Conservation (phyloP, 2,888 invertebrate species). For the Aricia artaxerxes region DNA sequence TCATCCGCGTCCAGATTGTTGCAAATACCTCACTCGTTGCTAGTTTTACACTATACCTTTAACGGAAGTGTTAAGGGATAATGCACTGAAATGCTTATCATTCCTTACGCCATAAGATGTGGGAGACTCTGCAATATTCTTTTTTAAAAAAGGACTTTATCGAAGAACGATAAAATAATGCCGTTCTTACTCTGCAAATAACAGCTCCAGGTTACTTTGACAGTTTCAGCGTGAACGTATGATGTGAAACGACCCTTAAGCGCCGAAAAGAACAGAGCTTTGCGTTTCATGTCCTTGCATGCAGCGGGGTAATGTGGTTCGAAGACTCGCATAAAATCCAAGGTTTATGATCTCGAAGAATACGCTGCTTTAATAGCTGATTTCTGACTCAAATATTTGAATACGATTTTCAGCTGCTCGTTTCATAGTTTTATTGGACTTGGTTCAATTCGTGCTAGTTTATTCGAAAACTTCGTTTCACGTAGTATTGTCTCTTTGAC, state of each 20-base stretch:
- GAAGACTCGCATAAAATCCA: slow-evolving; percentile 25
- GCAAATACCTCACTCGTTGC: too few relatives aligned
- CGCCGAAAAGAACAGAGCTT: slow-evolving; percentile 20
- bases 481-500: neutral
- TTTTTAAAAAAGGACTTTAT: too few relatives aligned
- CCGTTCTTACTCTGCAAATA: too few relatives aligned
- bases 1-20: too few relatives aligned
- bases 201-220: too few relatives aligned
- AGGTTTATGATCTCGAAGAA: slow-evolving; percentile 24
- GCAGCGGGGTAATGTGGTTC: slow-evolving; percentile 15
- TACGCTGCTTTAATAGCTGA: slow-evolving; percentile 21
- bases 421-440: slow-evolving; percentile 1
- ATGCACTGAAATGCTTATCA: too few relatives aligned
- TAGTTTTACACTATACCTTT: too few relatives aligned
- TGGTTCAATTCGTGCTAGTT: neutral
- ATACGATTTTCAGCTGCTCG: slow-evolving; percentile 18
- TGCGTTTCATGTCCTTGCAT: slow-evolving; percentile 19
- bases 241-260: neutral
- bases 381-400: slow-evolving; percentile 22
- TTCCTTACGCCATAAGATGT: too few relatives aligned
- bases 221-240: neutral
- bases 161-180: too few relatives aligned
- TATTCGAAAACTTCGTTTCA: slow-evolving; percentile 2
- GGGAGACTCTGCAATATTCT: too few relatives aligned
- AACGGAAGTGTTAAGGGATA: too few relatives aligned